Evolutionary conservation across 92 coral and sea anemone genomes (phyloP), one percentile per base, ranked within the genome.

Genomic region (Pocillopora meandrina): DNA sequence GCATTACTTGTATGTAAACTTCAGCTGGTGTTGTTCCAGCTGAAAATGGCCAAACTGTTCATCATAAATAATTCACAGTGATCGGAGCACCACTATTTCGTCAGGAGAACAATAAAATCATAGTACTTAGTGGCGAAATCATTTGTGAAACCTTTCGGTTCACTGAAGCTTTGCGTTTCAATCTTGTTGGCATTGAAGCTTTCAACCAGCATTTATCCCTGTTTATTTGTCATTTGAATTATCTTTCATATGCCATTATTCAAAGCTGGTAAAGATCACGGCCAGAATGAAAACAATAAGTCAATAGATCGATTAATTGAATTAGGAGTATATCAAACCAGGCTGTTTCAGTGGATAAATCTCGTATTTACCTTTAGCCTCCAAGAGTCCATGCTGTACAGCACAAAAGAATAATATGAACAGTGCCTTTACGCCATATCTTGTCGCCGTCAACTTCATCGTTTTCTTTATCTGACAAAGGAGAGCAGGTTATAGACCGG

Each of bases 401-500:
- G 63, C 80, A 23, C 74, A 66, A 56, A 31, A 83, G 18, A 83
- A 16, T 19, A 83, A 49, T 52, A 83, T n/a, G 2, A 83, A 74
- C 14, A 83, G 80, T 10, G 56, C 73, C 56, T 83, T 83, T 49
- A 65, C 20, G 33, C 86, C 74, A 56, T 49, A 83, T 26, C 74
- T n/a, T 6, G 73, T 35, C 26, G 73, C 12, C 62, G 86, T 83
- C 80, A 83, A 52, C 73, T 72, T 65, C 86, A 83, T 83, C 47
- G 60, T 19, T 60, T 73, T 73, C 80, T 83, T 62, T 16, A 36
- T 12, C 56, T 68, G 23, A 61, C 61, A 74, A 34, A 82, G 31
- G 65, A 74, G 60, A 83, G 62, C 86, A 83, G 86, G 86, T 83
- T 62, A 35, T 5, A 74, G 66, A 49, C 86, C 36, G 68, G 86